Conservation (phyloP, 64 coral and sea anemone genomes). For the Montipora foliosa region DNA sequence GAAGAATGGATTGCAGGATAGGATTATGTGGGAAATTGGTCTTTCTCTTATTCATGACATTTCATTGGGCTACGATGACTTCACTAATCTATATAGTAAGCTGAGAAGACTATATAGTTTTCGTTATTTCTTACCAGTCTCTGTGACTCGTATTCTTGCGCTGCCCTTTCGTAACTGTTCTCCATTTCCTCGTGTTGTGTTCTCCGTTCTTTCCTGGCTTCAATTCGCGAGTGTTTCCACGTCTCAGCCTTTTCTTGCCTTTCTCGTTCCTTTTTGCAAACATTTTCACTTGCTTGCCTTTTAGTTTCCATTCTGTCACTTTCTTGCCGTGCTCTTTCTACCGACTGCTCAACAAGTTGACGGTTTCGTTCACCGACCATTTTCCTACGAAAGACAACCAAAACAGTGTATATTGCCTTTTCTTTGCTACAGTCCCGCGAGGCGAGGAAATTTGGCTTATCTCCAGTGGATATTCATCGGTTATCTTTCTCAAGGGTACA, state of each 20-base stretch:
- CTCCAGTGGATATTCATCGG: too few relatives aligned
- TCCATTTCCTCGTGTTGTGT: conserved; percentile 82
- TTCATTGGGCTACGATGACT: too few relatives aligned
- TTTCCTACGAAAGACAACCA: conserved; percentile 36
- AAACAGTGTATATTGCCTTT: background rate
- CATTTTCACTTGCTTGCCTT: conserved; percentile 55
- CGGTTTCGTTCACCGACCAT: conserved; percentile 58
- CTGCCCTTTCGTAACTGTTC: conserved; percentile 80
- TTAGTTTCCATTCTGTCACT: conserved; percentile 69
- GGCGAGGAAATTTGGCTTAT: too few relatives aligned
- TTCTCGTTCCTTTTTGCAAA: conserved; percentile 64
- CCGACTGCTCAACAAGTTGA: conserved; percentile 58
- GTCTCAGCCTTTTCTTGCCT: conserved; percentile 76
- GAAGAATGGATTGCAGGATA: too few relatives aligned
- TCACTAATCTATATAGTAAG: too few relatives aligned
- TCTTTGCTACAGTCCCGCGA: too few relatives aligned
- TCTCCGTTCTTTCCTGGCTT: conserved; percentile 78
- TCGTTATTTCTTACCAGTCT: conserved; percentile 64
- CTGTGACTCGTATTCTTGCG: conserved; percentile 66
- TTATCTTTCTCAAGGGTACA: too few relatives aligned
- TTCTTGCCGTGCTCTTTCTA: conserved; percentile 48
- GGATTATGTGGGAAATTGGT: too few relatives aligned
- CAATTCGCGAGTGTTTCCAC: conserved; percentile 79
- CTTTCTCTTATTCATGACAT: too few relatives aligned
- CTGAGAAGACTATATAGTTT: too few relatives aligned